Percentiles rank a stretch among this genome's conserved stretches.
Conservation (phyloP, 1,140 invertebrate species). For the Diorhabda elongata region DNA sequence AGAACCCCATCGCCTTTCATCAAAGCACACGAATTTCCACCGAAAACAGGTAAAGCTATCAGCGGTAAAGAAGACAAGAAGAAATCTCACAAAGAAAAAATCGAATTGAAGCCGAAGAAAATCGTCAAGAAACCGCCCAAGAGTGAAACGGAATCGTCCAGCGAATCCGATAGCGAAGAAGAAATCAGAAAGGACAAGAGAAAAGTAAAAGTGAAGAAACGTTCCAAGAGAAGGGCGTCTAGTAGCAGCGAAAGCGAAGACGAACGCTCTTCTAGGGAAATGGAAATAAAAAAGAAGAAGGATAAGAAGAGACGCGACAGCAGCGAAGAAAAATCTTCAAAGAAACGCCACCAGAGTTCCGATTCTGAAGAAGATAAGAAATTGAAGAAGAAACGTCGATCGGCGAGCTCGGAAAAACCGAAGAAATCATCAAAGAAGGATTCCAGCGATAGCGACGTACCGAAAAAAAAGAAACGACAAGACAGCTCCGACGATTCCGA, state of each 20-base stretch:
- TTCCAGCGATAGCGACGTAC: constrained; percentile 51
- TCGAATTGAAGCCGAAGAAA: constrained; percentile 36
- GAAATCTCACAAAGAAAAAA: constrained; percentile 49
- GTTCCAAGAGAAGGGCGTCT: constrained; percentile 43
- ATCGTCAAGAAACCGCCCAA: constrained; percentile 34
- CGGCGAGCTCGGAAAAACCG: constrained; percentile 46
- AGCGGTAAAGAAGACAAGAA: constrained; percentile 42
- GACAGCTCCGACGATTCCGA: constrained; percentile 46
- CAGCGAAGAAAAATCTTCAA: constrained; percentile 47
- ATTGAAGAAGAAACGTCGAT: constrained; percentile 48
- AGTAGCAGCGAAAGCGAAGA: constrained; percentile 46
- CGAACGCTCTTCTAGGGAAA: constrained; percentile 35
- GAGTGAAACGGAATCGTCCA: constrained; percentile 41
- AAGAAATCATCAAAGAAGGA: constrained; percentile 45
- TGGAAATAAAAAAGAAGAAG: constrained; percentile 29
- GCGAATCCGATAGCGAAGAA: constrained; percentile 52
- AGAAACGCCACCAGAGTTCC: constrained; percentile 46
- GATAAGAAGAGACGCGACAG: constrained; percentile 46
- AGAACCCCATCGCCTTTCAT: constrained; percentile 76
- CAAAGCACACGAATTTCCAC: constrained; percentile 67
- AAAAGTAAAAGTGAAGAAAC: constrained; percentile 46
- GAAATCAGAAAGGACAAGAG: constrained; percentile 49
- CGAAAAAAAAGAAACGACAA: constrained; percentile 50
- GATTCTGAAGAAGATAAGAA: constrained; percentile 49
- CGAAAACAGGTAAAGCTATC: constrained; percentile 51